Evolutionary conservation across 2,113 vertebrate species (phyloP), one percentile per base, ranked within the genome.

Genomic region (Psephotus haematonotus): DNA sequence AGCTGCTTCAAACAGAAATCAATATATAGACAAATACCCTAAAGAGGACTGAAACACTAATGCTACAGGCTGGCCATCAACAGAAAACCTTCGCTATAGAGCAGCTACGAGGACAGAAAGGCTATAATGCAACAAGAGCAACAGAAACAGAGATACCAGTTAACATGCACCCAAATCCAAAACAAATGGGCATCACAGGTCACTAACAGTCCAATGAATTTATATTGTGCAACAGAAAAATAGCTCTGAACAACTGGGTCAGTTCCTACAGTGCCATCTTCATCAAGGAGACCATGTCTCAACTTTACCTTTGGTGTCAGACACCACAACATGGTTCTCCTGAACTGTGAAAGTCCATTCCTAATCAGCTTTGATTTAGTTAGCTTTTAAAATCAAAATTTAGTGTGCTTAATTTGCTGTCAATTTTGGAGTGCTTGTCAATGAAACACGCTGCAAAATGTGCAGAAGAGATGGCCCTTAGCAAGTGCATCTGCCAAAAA

Each of bases 131-230:
- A 97, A 81, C 85, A 57, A 95, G 92, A 98, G 96, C 84, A 93
- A 95, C 53, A 64, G 86, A 96, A 97, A 97, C 94, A 95, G 98
- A 98, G 95, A 98, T 94, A 97, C 81, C 79, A 12, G 96, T 97
- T 96, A 92, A 98, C 98, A 98, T 98, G 98, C 98, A 98, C 94
- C 94, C 80, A 82, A 72, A 75, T 55, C 65, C 72, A 93, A 96
- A 97, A 88, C 75, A 82, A 75, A 87, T 3, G 22, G 91, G 80
- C 90, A 95, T 87, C 93, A 78, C 86, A 95, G 91, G 88, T 75
- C 85, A 96, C 69, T 85, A 46, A 71, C 72, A 71, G 55, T 55
- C 67, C 90, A 76, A 74, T 27, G 43, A 89, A 72, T 55, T 91
- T 53, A 74, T 59, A 69, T 77, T 41, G n/a, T 57, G 50, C 92